Percentiles rank a stretch among this genome's conserved stretches.
These are phyloP conservation scores for Dusona sp. DNA, from an alignment of 2,888 invertebrate genomes.

Conservation along the genomic window DNA sequence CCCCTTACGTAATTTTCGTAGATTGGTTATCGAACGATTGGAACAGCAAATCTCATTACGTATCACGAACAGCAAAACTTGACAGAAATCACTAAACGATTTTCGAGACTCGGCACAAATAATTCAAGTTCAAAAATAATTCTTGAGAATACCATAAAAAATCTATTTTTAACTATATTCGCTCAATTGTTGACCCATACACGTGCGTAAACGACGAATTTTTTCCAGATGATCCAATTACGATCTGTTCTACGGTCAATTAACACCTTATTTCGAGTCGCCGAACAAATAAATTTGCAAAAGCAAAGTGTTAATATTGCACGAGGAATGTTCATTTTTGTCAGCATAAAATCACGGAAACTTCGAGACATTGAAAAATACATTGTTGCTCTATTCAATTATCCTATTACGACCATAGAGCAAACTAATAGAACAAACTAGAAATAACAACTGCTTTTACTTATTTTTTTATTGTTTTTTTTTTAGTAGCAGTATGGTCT, in stretches of 20 bases:
- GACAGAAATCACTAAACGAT: neutral
- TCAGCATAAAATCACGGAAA: constrained; percentile 5
- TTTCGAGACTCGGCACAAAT: constrained; percentile 10
- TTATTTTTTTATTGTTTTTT: neutral
- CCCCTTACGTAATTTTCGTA: constrained; percentile 40
- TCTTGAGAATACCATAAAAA: neutral
- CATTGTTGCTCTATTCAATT: neutral
- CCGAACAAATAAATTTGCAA: neutral
- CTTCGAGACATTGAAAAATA: neutral
- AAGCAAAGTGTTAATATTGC: constrained; percentile 27
- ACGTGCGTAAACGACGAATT: neutral
- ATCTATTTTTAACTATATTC: constrained; percentile 13
- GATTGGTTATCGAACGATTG: constrained; percentile 45
- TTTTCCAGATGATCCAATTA: constrained; percentile 36
- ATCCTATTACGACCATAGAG: constrained; percentile 36
- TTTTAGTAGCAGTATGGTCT: neutral
- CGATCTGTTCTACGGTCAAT: constrained; percentile 10
- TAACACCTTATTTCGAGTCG: constrained; percentile 18
- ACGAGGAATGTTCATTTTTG: neutral
- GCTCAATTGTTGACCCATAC: neutral
- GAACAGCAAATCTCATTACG: constrained; percentile 23
- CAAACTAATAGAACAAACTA: constrained; percentile 19
- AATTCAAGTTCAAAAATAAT: neutral
- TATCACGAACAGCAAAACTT: constrained; percentile 15
- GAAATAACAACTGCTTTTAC: constrained; percentile 9